Conservation (phyloP, 2,113 vertebrate genomes). For the Uria lomvia region DNA sequence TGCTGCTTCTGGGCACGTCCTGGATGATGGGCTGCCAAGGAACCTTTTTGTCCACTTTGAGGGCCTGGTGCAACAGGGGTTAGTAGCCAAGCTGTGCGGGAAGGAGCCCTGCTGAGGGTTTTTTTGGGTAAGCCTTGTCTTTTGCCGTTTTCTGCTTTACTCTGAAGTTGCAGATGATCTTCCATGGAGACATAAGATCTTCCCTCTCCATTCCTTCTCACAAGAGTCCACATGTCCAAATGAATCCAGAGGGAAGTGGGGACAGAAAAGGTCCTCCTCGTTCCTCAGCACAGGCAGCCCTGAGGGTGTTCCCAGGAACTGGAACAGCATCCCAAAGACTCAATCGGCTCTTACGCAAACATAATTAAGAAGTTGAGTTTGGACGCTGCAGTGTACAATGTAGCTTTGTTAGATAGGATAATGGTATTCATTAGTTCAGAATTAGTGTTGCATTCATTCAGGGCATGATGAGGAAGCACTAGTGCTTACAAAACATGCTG, state of each 20-base stretch:
- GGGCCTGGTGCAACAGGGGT: not conserved
- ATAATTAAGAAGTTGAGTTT: not conserved
- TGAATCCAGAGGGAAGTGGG: not conserved
- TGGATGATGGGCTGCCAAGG: rapidly evolving
- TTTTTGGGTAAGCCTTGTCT: not conserved
- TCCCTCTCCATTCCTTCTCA: not conserved
- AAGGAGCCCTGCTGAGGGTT: not conserved
- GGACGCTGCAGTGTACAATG: not conserved
- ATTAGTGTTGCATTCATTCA: not conserved
- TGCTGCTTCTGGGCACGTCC: not conserved
- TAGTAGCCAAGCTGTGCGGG: not conserved
- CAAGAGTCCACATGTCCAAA: not conserved
- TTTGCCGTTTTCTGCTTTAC: not conserved
- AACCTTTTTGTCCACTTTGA: not conserved
- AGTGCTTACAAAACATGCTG: not conserved
- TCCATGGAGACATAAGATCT: not conserved
- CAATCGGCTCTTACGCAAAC: not conserved
- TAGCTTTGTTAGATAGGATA: not conserved
- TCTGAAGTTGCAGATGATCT: not conserved
- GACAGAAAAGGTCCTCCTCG: not conserved
- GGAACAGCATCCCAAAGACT: not conserved
- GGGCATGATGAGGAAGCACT: not conserved
- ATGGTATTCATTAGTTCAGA: not conserved
- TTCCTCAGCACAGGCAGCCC: not conserved
- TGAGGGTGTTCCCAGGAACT: not conserved